Conservation (phyloP, 37 sponge, comb jelly and placozoan genomes). For the Bolinopsis microptera region DNA sequence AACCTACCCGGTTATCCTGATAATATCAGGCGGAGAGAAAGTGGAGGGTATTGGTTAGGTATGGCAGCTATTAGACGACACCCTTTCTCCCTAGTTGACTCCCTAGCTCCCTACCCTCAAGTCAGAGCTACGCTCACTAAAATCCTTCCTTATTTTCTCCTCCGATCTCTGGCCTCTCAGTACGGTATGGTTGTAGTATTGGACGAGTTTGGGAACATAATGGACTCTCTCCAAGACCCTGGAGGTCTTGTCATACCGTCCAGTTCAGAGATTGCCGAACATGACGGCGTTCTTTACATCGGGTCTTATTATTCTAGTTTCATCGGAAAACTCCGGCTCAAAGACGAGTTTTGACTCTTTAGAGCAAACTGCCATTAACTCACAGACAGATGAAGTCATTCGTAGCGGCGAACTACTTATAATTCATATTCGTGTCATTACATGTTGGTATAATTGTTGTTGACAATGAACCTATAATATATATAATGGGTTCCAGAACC, state of each 20-base stretch:
- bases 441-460: too few species aligned
- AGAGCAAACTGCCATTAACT: background rate
- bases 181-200: conserved; percentile 20
- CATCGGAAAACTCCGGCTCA: conserved; percentile 20
- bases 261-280: conserved; percentile 1
- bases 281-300: conserved; percentile 5
- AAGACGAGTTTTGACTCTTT: conserved; percentile 27
- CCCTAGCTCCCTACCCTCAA: conserved; percentile 20
- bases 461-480: too few species aligned
- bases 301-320: conserved; percentile 2
- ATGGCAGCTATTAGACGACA: conserved; percentile 66
- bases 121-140: conserved; percentile 32
- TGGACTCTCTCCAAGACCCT: conserved; percentile 40
- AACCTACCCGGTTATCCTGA: conserved; percentile 83
- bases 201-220: conserved; percentile 54
- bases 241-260: conserved; percentile 4
- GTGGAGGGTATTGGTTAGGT: conserved; percentile 80
- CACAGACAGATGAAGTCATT: background rate
- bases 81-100: conserved; percentile 45
- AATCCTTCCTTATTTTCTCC: background rate
- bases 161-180: conserved; percentile 31
- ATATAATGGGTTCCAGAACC: too few species aligned
- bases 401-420: too few species aligned
- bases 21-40: conserved; percentile 70
- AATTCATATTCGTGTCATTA: too few species aligned